A percentile compares a stretch with the other conserved stretches of the same genome.
phyloP scores from a whole-genome alignment of 2,888 invertebrate species.

The Punctoribates punctum region DNA sequence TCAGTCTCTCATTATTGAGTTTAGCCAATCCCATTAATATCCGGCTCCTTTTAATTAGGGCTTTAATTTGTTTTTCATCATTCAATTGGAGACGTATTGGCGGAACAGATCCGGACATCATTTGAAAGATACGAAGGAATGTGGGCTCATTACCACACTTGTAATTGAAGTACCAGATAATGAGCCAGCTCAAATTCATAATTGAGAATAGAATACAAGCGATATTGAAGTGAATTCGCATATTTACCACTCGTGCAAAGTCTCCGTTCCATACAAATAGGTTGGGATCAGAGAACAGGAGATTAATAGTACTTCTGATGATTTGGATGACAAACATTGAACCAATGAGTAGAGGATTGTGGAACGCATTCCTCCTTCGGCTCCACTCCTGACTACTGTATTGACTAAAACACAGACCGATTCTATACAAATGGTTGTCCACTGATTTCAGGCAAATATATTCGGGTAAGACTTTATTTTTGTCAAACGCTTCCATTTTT shows the following conservation, averaged over 20 bases:
- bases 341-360: neutral
- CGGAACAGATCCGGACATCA: neutral
- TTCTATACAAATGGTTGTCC: slow-evolving; percentile 8
- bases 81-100: too few relatives aligned
- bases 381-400: neutral
- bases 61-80: neutral
- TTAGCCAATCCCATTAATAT: too few relatives aligned
- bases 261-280: neutral
- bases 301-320: neutral
- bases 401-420: neutral
- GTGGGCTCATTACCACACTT: neutral
- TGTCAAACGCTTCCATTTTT: too few relatives aligned
- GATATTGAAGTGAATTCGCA: neutral
- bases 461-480: neutral
- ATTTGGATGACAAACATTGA: neutral
- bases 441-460: neutral
- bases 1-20: too few relatives aligned
- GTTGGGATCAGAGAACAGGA: neutral
- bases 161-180: neutral
- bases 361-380: neutral
- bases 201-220: neutral
- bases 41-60: neutral
- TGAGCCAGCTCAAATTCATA: neutral
- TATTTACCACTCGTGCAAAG: neutral
- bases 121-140: neutral